Conservation (phyloP, 1,140 invertebrate species). For the Pachypeltis micranthus region DNA sequence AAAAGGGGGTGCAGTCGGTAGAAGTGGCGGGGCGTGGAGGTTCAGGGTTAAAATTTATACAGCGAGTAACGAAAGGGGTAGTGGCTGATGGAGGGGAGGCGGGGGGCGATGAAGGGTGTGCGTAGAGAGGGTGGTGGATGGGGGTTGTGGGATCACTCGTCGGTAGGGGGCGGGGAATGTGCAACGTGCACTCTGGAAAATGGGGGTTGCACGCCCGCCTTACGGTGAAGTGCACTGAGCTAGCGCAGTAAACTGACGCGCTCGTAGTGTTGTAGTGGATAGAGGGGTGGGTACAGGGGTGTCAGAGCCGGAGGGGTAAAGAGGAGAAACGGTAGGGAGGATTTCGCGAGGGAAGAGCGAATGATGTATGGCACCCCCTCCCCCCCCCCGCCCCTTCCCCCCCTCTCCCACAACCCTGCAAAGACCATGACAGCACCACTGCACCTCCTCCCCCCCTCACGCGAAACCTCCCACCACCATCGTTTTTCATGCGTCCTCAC, state of each 20-base stretch:
- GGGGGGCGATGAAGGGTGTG: background rate
- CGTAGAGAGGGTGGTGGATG: background rate
- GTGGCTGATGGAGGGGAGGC: background rate
- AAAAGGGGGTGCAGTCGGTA: background rate
- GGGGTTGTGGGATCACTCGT: background rate
- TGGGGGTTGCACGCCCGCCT: conserved; percentile 5
- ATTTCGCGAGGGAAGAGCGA: background rate
- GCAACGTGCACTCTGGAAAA: conserved; percentile 3
- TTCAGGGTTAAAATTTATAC: conserved; percentile 7
- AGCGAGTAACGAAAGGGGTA: background rate
- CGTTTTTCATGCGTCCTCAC: too few relatives aligned
- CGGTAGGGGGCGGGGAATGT: background rate
- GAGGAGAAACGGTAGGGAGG: background rate
- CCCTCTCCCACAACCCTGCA: background rate
- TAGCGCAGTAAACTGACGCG: conserved; percentile 4
- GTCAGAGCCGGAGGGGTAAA: background rate
- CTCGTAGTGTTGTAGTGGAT: background rate
- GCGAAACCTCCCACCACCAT: too few relatives aligned
- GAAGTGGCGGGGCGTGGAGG: background rate
- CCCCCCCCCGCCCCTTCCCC: background rate
- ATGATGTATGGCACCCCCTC: background rate
- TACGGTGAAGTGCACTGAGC: background rate
- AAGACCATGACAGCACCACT: too few relatives aligned
- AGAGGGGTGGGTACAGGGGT: background rate
- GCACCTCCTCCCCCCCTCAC: too few relatives aligned